Conservation (phyloP, 2,113 vertebrate genomes). For the Erythrolamprus reginae region DNA sequence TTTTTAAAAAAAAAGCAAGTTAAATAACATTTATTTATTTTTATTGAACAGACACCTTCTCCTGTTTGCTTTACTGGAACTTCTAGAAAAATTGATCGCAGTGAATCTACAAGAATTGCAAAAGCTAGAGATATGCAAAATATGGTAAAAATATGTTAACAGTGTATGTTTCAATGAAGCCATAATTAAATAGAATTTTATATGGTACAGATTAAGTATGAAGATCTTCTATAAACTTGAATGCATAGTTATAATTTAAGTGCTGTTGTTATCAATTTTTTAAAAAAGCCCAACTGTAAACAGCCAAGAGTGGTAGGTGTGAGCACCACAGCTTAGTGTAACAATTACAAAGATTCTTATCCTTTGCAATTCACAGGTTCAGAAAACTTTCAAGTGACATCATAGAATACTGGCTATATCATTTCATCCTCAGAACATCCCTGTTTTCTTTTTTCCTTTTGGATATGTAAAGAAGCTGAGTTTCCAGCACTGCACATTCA, state of each 20-base stretch:
- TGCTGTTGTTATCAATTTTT: background rate
- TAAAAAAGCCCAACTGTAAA: background rate
- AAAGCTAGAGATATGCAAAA: background rate
- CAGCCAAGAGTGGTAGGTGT: background rate
- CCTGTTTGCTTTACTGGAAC: background rate
- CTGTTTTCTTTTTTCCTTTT: too few relatives aligned
- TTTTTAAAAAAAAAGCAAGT: background rate
- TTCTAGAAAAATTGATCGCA: background rate
- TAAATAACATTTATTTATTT: background rate
- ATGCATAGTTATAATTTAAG: background rate
- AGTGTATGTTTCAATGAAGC: background rate
- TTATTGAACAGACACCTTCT: background rate
- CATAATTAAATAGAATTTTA: background rate
- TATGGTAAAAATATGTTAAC: background rate
- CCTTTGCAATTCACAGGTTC: background rate
- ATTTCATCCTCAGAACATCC: background rate
- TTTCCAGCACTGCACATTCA: too few relatives aligned
- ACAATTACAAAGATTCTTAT: background rate
- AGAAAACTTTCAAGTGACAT: background rate
- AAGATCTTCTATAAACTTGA: background rate
- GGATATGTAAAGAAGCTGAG: too few relatives aligned
- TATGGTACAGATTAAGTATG: background rate
- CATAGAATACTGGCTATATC: background rate
- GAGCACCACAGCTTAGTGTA: background rate
- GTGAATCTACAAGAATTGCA: background rate